Evolutionary conservation across 2,797 vertebrate genomes (phyloP), one percentile per base, ranked within the genome.

Genomic region (Muscicapa striata): DNA sequence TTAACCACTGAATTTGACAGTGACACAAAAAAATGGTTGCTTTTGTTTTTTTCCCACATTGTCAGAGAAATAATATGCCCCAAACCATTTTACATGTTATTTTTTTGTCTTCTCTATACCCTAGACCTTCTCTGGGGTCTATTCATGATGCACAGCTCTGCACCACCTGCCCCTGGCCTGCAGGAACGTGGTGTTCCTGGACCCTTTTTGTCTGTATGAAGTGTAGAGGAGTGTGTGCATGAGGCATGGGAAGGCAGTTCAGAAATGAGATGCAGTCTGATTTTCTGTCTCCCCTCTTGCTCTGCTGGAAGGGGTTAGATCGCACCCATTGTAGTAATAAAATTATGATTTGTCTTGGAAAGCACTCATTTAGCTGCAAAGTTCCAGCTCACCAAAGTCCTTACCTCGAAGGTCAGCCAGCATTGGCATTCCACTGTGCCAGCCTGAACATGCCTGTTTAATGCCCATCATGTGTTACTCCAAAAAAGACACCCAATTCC

Each of bases 81-180:
- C 5, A 14, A 40, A 40, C 8, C 7, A 9, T 40, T 52, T 58
- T 29, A 19, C 13, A 0, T 2, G 7, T 17, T 59, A 8, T 40
- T 40, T 40, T 20, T 29, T 23, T 41, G 46, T 20, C 36, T 59
- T 34, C 48, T 16, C 5, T 27, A 11, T 40, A 20, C 23, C 9
- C 14, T 43, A 67, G 52, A n/a, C 15, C 7, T 40, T 40, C 49
- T 9, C 38, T 20, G 26, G 15, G 16, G 10, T 27, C 4, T 27
- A 0, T 30, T 49, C 20, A 3, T 2, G 1, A 36, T 6, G 3
- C 32, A 3, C 11, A 38, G 2, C 51, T n/a, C 83, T 7, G 13
- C 1, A 2, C 12, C 15, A 7, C 27, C 59, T 36, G 67, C 30
- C 45, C n/a, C 23, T 6, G 40, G 52, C 22, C 46, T 15, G 17